A percentile compares a stretch with the other conserved stretches of the same genome.
Evolutionary conservation across 2,888 invertebrate genomes (phyloP).

Genomic region (Acrocyrtus sp.): DNA sequence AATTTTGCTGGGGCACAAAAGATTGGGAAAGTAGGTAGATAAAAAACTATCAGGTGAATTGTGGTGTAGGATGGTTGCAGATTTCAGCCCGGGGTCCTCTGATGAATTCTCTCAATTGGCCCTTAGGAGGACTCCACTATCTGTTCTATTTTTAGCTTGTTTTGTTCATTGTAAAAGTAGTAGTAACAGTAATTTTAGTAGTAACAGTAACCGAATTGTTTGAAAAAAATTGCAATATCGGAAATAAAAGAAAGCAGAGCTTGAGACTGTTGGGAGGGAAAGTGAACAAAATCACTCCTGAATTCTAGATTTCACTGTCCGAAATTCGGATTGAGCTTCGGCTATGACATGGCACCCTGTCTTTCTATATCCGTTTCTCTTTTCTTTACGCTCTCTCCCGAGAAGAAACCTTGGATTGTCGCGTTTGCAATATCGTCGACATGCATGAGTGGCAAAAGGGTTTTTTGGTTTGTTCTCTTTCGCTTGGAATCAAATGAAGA

Average conservation of each 20-base stretch:
- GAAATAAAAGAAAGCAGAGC: conserved; percentile 5
- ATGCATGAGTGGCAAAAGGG: conserved; percentile 34
- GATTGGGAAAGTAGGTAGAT: too few relatives aligned
- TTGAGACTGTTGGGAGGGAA: conserved; percentile 11
- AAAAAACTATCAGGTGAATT: neutral
- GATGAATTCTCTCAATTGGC: conserved; percentile 16
- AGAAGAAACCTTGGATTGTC: conserved; percentile 18
- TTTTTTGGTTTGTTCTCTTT: too few relatives aligned
- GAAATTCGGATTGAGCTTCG: conserved; percentile 25
- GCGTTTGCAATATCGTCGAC: conserved; percentile 30
- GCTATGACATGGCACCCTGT: too few relatives aligned
- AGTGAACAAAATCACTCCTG: conserved; percentile 23
- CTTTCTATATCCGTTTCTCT: conserved; percentile 1
- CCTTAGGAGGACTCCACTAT: conserved; percentile 9
- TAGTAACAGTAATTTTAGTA: conserved; percentile 6
- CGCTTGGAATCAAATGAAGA: neutral
- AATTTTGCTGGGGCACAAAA: conserved; percentile 30
- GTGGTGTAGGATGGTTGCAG: too few relatives aligned
- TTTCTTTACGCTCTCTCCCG: neutral
- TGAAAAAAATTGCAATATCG: too few relatives aligned
- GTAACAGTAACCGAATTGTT: too few relatives aligned
- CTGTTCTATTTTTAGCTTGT: conserved; percentile 15
- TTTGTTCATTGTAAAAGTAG: conserved; percentile 20
- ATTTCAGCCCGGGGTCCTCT: too few relatives aligned
- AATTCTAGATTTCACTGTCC: too few relatives aligned